Evolutionary conservation across 2,797 vertebrate species (phyloP), one percentile per base, ranked within the genome.

Genomic region (Manis crassicaudata): DNA sequence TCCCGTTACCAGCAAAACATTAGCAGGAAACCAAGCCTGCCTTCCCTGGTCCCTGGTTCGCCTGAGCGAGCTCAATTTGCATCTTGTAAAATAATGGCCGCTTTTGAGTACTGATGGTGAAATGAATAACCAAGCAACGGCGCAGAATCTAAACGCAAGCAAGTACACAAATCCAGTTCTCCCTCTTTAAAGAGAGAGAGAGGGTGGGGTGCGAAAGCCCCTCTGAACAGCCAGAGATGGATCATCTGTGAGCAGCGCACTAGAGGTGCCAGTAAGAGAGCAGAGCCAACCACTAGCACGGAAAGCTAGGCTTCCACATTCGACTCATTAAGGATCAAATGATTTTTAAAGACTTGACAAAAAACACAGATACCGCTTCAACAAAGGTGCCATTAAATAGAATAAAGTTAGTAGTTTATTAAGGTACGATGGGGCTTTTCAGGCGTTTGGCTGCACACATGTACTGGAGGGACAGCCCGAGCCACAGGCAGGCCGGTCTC

Each of bases 21-120:
- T 32, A 87, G 62, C 72, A 94, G 77, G 86, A 97, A 96, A 92
- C 63, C 62, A 95, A 85, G 25, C 60, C 58, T 86, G 79, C 76
- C 16, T 89, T 87, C 35, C 40, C 18, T 6, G 67, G 46, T 46
- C 10, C 46, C 46, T 46, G 60, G 10, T 72, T 91, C 20, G 0
- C 62, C 52, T 81, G 29, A 79, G 25, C 35, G 43, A 73, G 93
- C 68, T 80, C 63, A 54, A 29, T 46, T 80, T 60, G 52, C 21
- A 43, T 60, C 75, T 96, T 77, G 82, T 68, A 90, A 92, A 85
- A 94, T 50, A 58, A 72, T 40, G 60, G 58, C 58, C 16, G 3
- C 58, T 90, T 94, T 90, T 73, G 4, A 85, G 56, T 73, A 18
- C 7, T 77, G 3, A 62, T 52, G 67, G 35, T 95, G 40, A 95